A percentile compares a stretch with the other conserved stretches of the same genome.
These are phyloP conservation scores for Enteromius radiatus DNA, from an alignment of 2,797 vertebrate genomes.

Conservation along the genomic window DNA sequence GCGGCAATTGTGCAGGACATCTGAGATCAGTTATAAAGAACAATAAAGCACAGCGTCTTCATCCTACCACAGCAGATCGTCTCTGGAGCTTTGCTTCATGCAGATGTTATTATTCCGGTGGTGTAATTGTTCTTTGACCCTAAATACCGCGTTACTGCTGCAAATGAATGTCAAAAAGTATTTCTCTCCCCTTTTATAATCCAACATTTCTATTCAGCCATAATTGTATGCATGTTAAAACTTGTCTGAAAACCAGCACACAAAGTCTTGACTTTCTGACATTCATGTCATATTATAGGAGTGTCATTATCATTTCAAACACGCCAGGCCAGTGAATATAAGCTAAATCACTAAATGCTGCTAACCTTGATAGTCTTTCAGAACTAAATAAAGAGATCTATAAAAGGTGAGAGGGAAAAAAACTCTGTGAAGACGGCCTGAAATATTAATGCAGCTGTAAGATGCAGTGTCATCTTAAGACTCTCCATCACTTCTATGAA, in stretches of 20 bases:
- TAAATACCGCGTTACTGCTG: background rate
- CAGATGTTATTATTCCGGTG: background rate
- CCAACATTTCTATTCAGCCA: conserved; percentile 1
- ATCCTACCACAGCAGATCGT: background rate
- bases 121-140: background rate
- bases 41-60: background rate
- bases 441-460: conserved; percentile 13
- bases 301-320: conserved; percentile 1
- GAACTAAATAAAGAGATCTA: conserved; percentile 4
- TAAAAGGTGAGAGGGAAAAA: background rate
- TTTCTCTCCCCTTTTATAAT: background rate
- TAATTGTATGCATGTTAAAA: background rate
- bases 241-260: background rate
- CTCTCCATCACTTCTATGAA: background rate
- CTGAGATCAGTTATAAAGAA: background rate
- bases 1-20: background rate
- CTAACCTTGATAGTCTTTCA: conserved; percentile 24
- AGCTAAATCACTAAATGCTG: conserved; percentile 16
- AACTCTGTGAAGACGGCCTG: background rate
- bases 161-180: conserved; percentile 3
- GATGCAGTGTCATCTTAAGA: conserved; percentile 4
- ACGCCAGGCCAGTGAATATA: background rate
- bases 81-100: background rate
- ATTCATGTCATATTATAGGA: background rate
- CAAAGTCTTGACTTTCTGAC: conserved; percentile 6